Base-by-base conservation (phyloP, 2,888 invertebrate genomes). In the Diarsia dahlii region DNA sequence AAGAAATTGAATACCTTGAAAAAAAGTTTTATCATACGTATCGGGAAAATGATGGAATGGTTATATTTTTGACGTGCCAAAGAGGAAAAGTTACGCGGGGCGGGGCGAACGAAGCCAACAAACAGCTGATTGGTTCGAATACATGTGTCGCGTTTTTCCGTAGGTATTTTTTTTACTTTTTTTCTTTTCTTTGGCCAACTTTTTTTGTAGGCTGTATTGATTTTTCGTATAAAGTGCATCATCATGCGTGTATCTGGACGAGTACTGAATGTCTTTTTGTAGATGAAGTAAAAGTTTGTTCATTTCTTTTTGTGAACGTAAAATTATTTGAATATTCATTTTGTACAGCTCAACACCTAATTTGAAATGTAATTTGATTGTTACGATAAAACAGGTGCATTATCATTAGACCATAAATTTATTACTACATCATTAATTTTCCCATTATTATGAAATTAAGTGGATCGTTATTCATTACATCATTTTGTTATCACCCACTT, bases 91-190 rank as follows among this genome's bases (percentile, higher is more conserved):
- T 94, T 92, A 90, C 89, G 87, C 90, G 91, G 95, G 95, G 96
- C 95, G 95, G 95, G 93, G 95, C 95, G 92, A 89, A 83, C 91
- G 90, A 84, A 82, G 89, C 91, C 91, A 90, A 93, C 95, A 91
- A 95, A 93, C 95, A 95, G 95, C 95, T 95, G 95, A 96, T 96
- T 96, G 96, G 96, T 92, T 93, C 93, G 87, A 89, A 90, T 92
- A 93, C 93, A 92, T 94, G 94, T 94, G 95, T 94, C 93, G 92
- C 93, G 92, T 94, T 95, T 95, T 95, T 95, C 93, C 90, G 95
- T 96, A 95, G 95, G 95, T 95, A 95, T 95, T 94, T 91, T 92
- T 93, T 90, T 88, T 77, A 87, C 84, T 89, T 93, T 92, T 92
- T 76, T 84, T 82, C 68, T 76, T 84, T 87, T 87, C 80, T 84